Evolutionary conservation across 2,888 invertebrate species (phyloP), one percentile per base, ranked within the genome.

Genomic region (Deilephila elpenor): DNA sequence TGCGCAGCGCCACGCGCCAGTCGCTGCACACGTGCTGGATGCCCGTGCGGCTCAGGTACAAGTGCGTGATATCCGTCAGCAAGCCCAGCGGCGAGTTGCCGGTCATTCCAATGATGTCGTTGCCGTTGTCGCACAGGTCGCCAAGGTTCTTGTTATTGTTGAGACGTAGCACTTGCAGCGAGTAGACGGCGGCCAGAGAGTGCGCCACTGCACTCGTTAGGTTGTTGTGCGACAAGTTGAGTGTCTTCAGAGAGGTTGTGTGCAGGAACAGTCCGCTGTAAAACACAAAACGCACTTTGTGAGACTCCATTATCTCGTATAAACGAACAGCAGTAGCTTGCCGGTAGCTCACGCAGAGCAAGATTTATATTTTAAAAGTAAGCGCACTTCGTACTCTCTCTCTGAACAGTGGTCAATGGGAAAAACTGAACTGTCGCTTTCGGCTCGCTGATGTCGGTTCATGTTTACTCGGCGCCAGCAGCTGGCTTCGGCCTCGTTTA

Each of bases 61-160:
- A 76, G 17, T 8, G 32, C n/a, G 25, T 1, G 56, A 78, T 71
- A 51, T 6, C 7, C 1, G 20, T 25, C 53, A 77, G 71, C 1
- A 59, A 51, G 14, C 17, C 59, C 25, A 75, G n/a, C 8, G 5
- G 8, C 8, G 79, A 78, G 2, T 44, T 70, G 71, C 76, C 71
- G 56, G 3, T n/a, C 80, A 25, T 75, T 72, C n/a, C 84, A 75
- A 6, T 37, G 37, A 3, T 0, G 37, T 25, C 6, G 11, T 19
- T 17, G 11, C 37, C 72, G 51, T 72, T 78, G 73, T 79, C 11
- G 77, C 87, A 86, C 37, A 84, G 78, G 76, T 83, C 81, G n/a
- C 75, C 74, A 19, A 87, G 76, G 5, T 44, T 29, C 71, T 59
- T 20, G 80, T 87, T 87, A 74, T 25, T 0, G 25, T 61, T 70